Percentiles rank a stretch among this genome's conserved stretches.
phyloP scores from a whole-genome alignment of 2,888 invertebrate genomes.

The Salticus scenicus region DNA sequence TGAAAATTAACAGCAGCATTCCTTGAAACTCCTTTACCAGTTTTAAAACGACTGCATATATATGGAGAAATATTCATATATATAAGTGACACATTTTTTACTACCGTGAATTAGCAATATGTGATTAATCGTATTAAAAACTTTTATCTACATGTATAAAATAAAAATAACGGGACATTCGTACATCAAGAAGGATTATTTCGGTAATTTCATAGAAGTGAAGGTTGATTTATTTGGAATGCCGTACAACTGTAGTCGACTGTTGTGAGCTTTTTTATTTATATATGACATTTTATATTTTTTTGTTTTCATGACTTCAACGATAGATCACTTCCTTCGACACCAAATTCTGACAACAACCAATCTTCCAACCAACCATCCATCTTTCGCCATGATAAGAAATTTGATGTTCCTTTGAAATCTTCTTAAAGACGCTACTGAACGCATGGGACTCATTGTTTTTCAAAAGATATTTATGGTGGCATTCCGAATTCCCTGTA shows the following conservation, averaged over 20 bases:
- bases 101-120: too few relatives aligned
- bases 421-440: constrained; percentile 8
- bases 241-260: not conserved
- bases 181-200: not conserved
- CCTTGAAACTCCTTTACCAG: too few relatives aligned
- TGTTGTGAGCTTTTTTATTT: not conserved
- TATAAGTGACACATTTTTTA: too few relatives aligned
- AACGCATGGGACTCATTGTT: constrained; percentile 39
- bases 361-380: constrained; percentile 37
- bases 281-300: too few relatives aligned
- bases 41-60: too few relatives aligned
- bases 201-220: not conserved
- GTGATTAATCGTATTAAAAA: too few relatives aligned
- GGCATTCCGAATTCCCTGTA: constrained; percentile 58
- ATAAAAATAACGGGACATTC: too few relatives aligned
- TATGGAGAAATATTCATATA: too few relatives aligned
- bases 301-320: not conserved
- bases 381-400: constrained; percentile 58
- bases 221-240: not conserved
- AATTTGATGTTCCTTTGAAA: constrained; percentile 30
- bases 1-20: too few relatives aligned
- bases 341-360: constrained; percentile 15
- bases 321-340: constrained; percentile 36
- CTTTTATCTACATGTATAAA: too few relatives aligned
- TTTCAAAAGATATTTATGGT: constrained; percentile 53